phyloP scores from a whole-genome alignment of 2,797 vertebrate species.

The Borostomias antarcticus region DNA sequence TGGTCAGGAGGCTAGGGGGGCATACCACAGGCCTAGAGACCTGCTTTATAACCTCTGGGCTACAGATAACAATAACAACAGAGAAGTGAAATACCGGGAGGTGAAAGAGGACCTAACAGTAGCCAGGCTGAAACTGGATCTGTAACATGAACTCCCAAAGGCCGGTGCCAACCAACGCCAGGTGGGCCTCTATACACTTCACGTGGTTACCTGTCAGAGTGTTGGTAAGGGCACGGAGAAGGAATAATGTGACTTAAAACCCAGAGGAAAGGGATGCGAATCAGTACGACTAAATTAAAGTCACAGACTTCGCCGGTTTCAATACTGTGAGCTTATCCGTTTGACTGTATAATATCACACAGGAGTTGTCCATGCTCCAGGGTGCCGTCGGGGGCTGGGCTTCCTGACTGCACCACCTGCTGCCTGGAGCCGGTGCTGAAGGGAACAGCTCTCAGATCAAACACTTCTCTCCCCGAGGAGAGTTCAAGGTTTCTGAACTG shows the following conservation, averaged over 20 bases:
- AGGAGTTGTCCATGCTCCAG: background rate
- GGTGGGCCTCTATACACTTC: no score
- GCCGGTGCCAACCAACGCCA: no score
- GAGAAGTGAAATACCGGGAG: constrained; percentile 13
- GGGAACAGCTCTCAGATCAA: background rate
- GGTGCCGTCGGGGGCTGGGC: background rate
- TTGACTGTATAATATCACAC: background rate
- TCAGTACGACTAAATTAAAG: no score
- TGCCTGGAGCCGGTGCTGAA: constrained; percentile 5
- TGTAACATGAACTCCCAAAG: background rate
- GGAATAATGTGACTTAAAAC: no score
- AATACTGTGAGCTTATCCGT: background rate
- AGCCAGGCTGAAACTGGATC: constrained; percentile 57
- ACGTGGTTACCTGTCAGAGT: no score
- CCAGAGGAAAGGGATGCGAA: no score
- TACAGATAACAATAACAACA: background rate
- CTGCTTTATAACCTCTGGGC: background rate
- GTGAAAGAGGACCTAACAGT: constrained; percentile 48
- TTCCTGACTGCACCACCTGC: constrained; percentile 20
- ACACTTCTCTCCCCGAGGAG: background rate
- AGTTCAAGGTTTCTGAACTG: background rate
- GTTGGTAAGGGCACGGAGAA: no score
- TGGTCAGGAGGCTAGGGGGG: no score
- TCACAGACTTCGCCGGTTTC: background rate
- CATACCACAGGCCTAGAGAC: no score